These are phyloP conservation scores for Albula goreensis DNA, from an alignment of 2,113 vertebrate genomes.

Conservation along the genomic window DNA sequence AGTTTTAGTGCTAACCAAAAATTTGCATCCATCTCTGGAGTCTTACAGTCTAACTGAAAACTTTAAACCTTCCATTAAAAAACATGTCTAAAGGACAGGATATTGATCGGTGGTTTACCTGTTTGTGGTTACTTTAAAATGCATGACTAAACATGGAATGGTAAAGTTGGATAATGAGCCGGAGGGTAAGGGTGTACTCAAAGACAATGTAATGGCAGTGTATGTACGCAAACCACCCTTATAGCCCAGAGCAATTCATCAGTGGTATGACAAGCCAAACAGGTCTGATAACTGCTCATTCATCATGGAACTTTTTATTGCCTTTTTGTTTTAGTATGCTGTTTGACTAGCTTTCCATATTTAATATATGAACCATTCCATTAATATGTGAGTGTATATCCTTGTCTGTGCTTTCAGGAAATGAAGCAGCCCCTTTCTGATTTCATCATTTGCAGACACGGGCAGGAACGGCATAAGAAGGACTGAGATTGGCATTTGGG, in stretches of 20 bases:
- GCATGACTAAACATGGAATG: background rate
- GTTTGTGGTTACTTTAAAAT: too few relatives aligned
- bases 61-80: too few relatives aligned
- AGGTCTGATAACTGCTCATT: background rate
- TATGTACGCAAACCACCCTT: too few relatives aligned
- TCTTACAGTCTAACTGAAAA: too few relatives aligned
- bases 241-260: background rate
- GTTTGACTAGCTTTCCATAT: background rate
- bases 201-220: too few relatives aligned
- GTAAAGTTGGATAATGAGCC: background rate
- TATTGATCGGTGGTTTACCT: too few relatives aligned
- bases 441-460: background rate
- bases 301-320: background rate
- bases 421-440: background rate
- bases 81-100: too few relatives aligned
- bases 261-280: background rate
- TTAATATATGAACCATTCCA: background rate
- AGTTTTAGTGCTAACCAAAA: too few relatives aligned
- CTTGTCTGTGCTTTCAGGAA: background rate
- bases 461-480: background rate
- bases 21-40: too few relatives aligned
- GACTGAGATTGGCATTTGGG: background rate
- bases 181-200: background rate
- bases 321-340: background rate
- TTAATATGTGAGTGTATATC: too few relatives aligned